Evolutionary conservation across 2,888 invertebrate species (phyloP).

Genomic region (Sarcophaga subvicina): DNA sequence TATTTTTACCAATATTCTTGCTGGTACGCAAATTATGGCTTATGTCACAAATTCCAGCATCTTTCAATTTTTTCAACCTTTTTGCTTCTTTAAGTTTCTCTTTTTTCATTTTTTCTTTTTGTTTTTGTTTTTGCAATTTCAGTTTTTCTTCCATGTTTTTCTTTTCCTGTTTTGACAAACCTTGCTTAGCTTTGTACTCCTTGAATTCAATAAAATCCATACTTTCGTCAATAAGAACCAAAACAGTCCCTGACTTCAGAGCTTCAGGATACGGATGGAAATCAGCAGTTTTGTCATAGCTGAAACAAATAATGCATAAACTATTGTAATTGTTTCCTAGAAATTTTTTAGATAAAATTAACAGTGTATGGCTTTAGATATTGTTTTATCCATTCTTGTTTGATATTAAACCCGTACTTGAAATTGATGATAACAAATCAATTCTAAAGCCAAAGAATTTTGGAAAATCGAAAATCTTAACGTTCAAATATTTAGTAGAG

Average conservation of each 20-base stretch:
- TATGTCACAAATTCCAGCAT: slow-evolving; percentile 75
- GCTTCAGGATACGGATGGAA: slow-evolving; percentile 83
- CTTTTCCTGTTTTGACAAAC: slow-evolving; percentile 76
- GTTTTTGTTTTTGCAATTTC: slow-evolving; percentile 72
- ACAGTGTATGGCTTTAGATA: neutral
- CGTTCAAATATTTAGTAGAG: too few relatives aligned
- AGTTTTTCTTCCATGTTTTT: slow-evolving; percentile 74
- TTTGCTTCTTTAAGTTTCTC: slow-evolving; percentile 74
- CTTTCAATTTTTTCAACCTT: slow-evolving; percentile 74
- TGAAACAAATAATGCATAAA: slow-evolving; percentile 59
- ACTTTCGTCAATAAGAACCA: slow-evolving; percentile 82
- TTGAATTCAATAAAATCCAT: slow-evolving; percentile 80
- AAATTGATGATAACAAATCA: too few relatives aligned
- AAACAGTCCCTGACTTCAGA: slow-evolving; percentile 82
- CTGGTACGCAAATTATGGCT: slow-evolving; percentile 72
- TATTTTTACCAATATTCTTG: slow-evolving; percentile 74
- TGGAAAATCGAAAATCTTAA: too few relatives aligned
- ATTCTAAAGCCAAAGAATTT: too few relatives aligned
- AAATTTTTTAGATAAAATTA: neutral
- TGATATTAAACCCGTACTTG: too few relatives aligned
- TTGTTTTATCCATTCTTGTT: too few relatives aligned
- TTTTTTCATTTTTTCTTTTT: slow-evolving; percentile 73
- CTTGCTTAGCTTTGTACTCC: slow-evolving; percentile 73
- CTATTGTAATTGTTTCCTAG: neutral
- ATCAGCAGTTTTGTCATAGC: slow-evolving; percentile 75